Evolutionary conservation across 2,113 vertebrate genomes (phyloP).

Genomic region (Gambusia holbrooki): DNA sequence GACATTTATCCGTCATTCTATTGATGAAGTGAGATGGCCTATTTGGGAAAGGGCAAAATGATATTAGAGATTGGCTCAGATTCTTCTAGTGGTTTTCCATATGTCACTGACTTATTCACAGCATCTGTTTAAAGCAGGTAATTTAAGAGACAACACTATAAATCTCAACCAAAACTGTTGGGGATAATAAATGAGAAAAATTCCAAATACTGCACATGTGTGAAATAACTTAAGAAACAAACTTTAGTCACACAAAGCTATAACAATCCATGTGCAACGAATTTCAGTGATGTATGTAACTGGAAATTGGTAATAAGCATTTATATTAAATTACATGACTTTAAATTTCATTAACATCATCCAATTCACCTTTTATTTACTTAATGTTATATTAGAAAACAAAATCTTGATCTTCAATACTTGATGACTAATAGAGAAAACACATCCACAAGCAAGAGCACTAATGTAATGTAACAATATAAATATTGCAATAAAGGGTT

Average conservation of each 20-base stretch:
- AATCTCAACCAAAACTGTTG: conserved; percentile 35
- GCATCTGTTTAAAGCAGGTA: conserved; percentile 32
- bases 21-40: conserved; percentile 45
- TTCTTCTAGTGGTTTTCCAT: conserved; percentile 37
- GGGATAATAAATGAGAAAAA: conserved; percentile 8
- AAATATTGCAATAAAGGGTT: neutral
- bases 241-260: neutral
- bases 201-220: conserved; percentile 11
- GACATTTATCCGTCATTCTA: conserved; percentile 45
- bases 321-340: neutral
- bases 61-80: conserved; percentile 42
- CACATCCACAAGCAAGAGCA: neutral
- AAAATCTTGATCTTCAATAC: neutral
- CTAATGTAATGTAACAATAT: neutral
- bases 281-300: neutral
- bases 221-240: neutral
- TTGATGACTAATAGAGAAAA: neutral
- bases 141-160: conserved; percentile 22
- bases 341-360: neutral
- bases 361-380: neutral
- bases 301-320: neutral
- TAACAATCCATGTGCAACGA: neutral
- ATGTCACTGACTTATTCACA: conserved; percentile 38
- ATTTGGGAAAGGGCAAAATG: conserved; percentile 54
- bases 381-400: neutral